Evolutionary conservation across 1,140 invertebrate species (phyloP).

Genomic region (Hestina assimilis): DNA sequence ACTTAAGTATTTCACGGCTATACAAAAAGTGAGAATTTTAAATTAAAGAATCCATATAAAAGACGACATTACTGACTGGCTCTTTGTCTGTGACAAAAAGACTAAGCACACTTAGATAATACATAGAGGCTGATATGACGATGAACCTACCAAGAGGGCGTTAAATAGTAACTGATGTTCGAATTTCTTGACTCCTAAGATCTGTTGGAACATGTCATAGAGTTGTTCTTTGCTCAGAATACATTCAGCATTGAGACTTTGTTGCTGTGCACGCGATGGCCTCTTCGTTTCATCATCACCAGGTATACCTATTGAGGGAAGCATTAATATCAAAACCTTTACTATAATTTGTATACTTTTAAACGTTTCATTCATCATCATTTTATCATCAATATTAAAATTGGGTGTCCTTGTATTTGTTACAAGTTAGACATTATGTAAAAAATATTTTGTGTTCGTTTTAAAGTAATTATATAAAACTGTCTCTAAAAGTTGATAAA

Average conservation of each 20-base stretch:
- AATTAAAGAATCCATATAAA: no score
- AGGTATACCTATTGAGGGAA: conserved; percentile 64
- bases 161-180: conserved; percentile 99
- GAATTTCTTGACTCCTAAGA: conserved; percentile 98
- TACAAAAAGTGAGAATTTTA: no score
- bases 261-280: conserved; percentile 90
- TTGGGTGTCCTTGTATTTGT: background rate
- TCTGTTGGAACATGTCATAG: conserved; percentile 99
- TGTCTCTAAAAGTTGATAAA: no score
- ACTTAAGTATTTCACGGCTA: no score
- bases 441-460: no score
- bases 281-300: conserved; percentile 93
- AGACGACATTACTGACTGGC: no score
- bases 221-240: conserved; percentile 98
- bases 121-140: background rate
- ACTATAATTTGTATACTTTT: background rate
- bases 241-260: conserved; percentile 93
- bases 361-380: background rate
- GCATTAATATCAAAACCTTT: background rate
- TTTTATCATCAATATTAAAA: background rate
- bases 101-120: no score
- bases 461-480: no score
- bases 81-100: no score
- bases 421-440: conserved; percentile 2
- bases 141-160: conserved; percentile 91